A percentile compares a stretch with the other conserved stretches of the same genome.
These are phyloP conservation scores for Siphlonurus alternatus DNA, from an alignment of 2,888 invertebrate species.

Conservation along the genomic window DNA sequence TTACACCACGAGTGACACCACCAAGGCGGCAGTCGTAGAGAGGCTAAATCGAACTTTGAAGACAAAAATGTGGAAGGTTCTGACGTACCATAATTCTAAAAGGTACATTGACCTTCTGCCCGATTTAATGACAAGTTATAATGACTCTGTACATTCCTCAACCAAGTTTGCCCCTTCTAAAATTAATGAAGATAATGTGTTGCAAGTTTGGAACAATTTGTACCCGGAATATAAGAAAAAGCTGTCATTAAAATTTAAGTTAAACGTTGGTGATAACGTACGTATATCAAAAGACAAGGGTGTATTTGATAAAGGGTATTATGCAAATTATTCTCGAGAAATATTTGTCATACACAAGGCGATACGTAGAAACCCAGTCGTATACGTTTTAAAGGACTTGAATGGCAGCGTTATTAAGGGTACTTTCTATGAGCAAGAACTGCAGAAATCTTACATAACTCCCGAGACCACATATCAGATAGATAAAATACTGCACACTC, in stretches of 20 bases:
- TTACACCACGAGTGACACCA: background rate
- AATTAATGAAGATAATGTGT: constrained; percentile 8
- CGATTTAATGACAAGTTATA: background rate
- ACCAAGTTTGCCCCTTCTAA: background rate
- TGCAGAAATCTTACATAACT: constrained; percentile 13
- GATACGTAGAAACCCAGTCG: constrained; percentile 13
- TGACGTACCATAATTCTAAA: background rate
- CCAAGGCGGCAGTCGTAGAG: background rate
- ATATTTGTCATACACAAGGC: constrained; percentile 16
- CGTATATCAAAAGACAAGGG: constrained; percentile 14
- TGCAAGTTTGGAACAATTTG: constrained; percentile 6
- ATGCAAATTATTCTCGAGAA: constrained; percentile 16
- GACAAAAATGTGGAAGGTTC: background rate
- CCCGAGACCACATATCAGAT: constrained; percentile 11
- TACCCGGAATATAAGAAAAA: background rate
- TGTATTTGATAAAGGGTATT: constrained; percentile 16
- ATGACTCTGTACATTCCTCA: background rate
- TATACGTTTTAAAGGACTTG: constrained; percentile 17
- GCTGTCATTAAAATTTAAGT: background rate
- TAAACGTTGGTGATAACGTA: constrained; percentile 9
- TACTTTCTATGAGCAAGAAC: constrained; percentile 16
- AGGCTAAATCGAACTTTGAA: constrained; percentile 1
- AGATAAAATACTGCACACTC: constrained; percentile 13
- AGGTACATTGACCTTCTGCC: constrained; percentile 4
- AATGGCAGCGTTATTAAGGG: constrained; percentile 16